Evolutionary conservation across 2,113 vertebrate genomes (phyloP).

Genomic region (Pipa parva): DNA sequence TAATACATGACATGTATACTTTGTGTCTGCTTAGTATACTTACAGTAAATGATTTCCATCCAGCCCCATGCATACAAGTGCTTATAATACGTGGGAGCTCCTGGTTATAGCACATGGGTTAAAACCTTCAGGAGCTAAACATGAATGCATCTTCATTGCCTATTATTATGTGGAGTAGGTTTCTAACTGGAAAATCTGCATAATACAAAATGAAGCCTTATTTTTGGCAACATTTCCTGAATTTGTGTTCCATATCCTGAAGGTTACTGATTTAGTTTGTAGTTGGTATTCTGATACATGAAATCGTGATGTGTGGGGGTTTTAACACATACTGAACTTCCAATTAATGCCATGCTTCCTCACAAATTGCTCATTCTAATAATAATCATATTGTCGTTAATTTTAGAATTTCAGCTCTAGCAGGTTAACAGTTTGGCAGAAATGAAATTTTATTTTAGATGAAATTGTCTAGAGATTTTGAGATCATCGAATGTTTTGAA

Average conservation of each 20-base stretch:
- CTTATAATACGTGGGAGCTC: conserved; percentile 35
- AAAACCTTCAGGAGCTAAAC: no score
- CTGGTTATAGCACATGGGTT: not conserved
- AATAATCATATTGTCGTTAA: no score
- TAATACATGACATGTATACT: conserved; percentile 67
- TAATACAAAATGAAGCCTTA: no score
- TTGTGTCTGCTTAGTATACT: conserved; percentile 53
- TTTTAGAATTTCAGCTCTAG: not conserved
- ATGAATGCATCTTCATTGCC: no score
- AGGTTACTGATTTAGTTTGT: no score
- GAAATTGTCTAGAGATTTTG: not conserved
- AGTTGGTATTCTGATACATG: not conserved
- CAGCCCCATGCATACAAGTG: conserved; percentile 36
- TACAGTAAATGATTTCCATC: conserved; percentile 50
- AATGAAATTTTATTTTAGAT: not conserved
- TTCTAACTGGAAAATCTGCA: no score
- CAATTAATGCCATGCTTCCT: not conserved
- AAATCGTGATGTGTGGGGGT: not conserved
- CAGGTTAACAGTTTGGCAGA: not conserved
- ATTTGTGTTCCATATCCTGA: no score
- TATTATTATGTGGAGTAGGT: no score
- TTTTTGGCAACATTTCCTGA: no score
- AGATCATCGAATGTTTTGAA: not conserved
- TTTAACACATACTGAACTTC: not conserved
- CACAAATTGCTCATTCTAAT: not conserved